A percentile compares a stretch with the other conserved stretches of the same genome.
Conservation (phyloP, 2,113 vertebrate genomes). For the Gorsachius goisagi region DNA sequence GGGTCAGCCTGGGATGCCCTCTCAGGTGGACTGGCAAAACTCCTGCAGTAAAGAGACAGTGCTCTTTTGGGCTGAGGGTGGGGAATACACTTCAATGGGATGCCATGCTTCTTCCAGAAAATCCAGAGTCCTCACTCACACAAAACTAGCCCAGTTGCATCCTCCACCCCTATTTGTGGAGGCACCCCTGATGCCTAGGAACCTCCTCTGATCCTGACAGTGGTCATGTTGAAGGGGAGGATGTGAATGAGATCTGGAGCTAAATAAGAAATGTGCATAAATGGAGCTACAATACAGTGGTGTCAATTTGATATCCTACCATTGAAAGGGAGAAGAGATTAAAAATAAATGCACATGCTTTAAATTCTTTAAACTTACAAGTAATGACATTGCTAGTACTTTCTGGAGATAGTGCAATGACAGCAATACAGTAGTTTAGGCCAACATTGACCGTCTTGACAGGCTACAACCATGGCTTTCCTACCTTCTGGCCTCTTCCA, state of each 20-base stretch:
- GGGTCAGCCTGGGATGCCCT: background rate
- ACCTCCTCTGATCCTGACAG: background rate
- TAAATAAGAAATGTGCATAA: background rate
- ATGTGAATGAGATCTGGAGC: background rate
- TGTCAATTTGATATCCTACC: background rate
- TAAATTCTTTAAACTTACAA: background rate
- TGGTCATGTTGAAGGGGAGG: background rate
- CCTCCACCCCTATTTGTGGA: background rate
- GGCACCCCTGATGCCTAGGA: background rate
- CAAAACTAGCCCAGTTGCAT: background rate
- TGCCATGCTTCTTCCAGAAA: background rate
- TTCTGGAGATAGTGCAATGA: background rate
- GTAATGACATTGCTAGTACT: background rate
- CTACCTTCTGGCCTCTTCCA: background rate
- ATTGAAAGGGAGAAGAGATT: background rate
- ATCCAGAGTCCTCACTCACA: background rate
- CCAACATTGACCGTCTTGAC: background rate
- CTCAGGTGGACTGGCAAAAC: background rate
- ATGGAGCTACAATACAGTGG: background rate
- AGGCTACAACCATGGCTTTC: background rate
- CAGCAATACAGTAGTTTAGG: background rate
- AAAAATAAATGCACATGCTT: background rate
- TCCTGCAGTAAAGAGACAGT: background rate
- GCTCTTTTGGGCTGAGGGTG: background rate
- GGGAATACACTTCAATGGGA: background rate